These are phyloP conservation scores for Trididemnum miniatum DNA, from an alignment of 23 tunicate genomes.

Conservation along the genomic window DNA sequence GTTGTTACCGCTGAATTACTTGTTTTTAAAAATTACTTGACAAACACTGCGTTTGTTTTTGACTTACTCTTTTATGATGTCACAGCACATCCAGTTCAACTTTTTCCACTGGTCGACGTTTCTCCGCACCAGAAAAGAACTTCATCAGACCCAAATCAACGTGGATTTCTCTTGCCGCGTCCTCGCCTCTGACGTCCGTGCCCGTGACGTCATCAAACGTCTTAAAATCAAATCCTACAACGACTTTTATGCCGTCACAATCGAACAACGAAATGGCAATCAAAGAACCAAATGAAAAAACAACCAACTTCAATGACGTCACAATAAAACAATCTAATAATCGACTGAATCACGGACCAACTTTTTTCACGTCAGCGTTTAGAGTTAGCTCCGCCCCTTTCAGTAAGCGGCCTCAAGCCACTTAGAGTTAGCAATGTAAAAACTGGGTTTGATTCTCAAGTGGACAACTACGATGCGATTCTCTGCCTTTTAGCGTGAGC, in stretches of 20 bases:
- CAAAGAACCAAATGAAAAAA: background rate
- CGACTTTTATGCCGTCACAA: background rate
- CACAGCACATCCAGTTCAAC: conserved; percentile 7
- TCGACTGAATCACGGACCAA: background rate
- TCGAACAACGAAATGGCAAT: background rate
- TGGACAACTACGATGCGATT: too few species aligned
- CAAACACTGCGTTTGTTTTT: too few species aligned
- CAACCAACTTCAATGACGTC: background rate
- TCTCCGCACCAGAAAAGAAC: background rate
- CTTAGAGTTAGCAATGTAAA: too few species aligned
- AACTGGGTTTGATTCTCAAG: too few species aligned
- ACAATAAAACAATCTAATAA: background rate
- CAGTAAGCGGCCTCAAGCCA: background rate
- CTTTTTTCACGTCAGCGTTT: background rate
- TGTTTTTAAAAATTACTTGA: too few species aligned
- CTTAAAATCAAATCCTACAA: background rate
- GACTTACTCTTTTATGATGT: too few species aligned
- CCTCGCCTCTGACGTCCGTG: background rate
- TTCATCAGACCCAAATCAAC: conserved; percentile 6
- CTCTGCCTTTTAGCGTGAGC: too few species aligned
- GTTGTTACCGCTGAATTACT: too few species aligned
- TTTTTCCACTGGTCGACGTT: background rate
- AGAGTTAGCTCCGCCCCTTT: background rate
- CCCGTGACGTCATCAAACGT: background rate
- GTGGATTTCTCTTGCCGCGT: background rate